A percentile compares a stretch with the other conserved stretches of the same genome.
Conservation (phyloP, 2,797 vertebrate species). For the Sardinella longiceps region DNA sequence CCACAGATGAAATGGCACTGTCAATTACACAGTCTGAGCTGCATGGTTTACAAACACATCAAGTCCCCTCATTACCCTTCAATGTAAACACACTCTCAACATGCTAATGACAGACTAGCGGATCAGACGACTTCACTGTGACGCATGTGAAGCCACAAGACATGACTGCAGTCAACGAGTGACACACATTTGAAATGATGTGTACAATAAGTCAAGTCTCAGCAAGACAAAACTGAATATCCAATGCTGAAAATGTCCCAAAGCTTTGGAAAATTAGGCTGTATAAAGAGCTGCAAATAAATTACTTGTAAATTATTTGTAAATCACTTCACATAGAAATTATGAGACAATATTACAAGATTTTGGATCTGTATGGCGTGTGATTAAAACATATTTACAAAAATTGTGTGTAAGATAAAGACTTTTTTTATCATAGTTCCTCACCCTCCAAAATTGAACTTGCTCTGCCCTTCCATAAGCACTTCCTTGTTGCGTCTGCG, state of each 20-base stretch:
- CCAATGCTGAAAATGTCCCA: neutral
- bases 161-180: neutral
- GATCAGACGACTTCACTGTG: neutral
- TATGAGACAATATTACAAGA: neutral
- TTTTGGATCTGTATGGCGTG: neutral
- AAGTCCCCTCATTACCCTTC: neutral
- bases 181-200: neutral
- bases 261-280: neutral
- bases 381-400: neutral
- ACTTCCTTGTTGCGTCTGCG: constrained; percentile 77
- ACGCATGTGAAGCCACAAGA: neutral
- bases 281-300: neutral
- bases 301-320: too few relatives aligned
- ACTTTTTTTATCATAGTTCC: constrained; percentile 26
- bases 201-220: neutral
- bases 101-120: neutral
- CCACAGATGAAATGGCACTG: neutral
- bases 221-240: neutral
- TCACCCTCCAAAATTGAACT: constrained; percentile 78
- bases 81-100: constrained; percentile 15
- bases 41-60: neutral
- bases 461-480: constrained; percentile 73
- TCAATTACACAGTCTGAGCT: neutral
- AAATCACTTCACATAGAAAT: neutral
- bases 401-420: neutral